phyloP scores from a whole-genome alignment of 2,888 invertebrate genomes.

The Hypsopygia costalis region DNA sequence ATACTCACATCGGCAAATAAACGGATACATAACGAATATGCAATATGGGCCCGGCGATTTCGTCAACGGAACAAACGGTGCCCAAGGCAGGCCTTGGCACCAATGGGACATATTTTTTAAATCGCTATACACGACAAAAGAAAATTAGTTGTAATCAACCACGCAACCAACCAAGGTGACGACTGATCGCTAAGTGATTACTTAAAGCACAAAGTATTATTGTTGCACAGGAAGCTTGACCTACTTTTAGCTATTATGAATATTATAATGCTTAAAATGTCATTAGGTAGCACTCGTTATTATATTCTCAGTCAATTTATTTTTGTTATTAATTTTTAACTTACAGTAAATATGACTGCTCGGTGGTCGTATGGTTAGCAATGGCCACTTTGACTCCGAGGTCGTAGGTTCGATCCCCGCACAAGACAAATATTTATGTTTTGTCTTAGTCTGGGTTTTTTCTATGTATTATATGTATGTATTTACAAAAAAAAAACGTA shows the following conservation, averaged over 20 bases:
- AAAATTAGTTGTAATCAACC: slow-evolving; percentile 5
- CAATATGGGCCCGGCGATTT: slow-evolving; percentile 17
- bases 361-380: too few species aligned
- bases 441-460: too few species aligned
- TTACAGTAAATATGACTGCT: too few species aligned
- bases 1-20: slow-evolving; percentile 3
- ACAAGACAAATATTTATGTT: too few species aligned
- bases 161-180: slow-evolving; percentile 2
- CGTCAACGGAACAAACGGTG: slow-evolving; percentile 29
- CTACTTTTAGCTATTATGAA: not conserved
- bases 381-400: too few species aligned
- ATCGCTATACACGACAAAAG: slow-evolving; percentile 5
- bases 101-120: slow-evolving; percentile 19
- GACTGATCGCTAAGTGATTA: not conserved
- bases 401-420: too few species aligned
- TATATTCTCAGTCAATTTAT: too few species aligned
- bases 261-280: not conserved
- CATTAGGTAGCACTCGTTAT: too few species aligned
- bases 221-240: not conserved
- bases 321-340: too few species aligned
- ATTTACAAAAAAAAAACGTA: too few species aligned
- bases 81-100: slow-evolving; percentile 34
- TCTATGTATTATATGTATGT: too few species aligned
- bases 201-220: too few species aligned
- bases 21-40: slow-evolving; percentile 2